Conservation (phyloP, 2,888 invertebrate species). For the Julus scandinavius region DNA sequence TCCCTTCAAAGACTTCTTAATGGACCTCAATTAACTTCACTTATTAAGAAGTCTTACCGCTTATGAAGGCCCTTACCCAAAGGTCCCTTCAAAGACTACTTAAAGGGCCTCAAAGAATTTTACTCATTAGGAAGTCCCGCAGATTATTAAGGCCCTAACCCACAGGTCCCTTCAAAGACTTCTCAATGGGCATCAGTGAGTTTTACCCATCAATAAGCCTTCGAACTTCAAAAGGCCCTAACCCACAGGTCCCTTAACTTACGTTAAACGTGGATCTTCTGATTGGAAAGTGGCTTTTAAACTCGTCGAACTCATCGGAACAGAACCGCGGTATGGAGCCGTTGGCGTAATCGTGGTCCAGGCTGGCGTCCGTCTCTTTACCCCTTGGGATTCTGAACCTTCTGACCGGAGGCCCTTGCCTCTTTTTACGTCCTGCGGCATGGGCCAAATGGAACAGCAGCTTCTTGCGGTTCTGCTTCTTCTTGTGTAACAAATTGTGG, state of each 20-base stretch:
- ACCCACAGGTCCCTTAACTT: not conserved
- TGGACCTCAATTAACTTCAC: too few species aligned
- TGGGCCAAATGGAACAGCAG: slow-evolving; percentile 4
- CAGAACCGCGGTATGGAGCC: not conserved
- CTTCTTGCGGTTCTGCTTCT: not conserved
- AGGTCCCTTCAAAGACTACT: too few species aligned
- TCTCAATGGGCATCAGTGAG: too few species aligned
- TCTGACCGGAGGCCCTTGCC: not conserved
- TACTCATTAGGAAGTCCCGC: too few species aligned
- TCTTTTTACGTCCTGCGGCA: not conserved
- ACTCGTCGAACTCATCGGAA: slow-evolving; percentile 34
- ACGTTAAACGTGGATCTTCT: slow-evolving; percentile 19
- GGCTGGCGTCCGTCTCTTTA: not conserved
- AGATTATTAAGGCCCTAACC: too few species aligned
- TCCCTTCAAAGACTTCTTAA: too few species aligned
- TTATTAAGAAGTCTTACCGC: too few species aligned
- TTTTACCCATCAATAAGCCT: too few species aligned
- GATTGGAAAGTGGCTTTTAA: not conserved
- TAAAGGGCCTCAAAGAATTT: too few species aligned
- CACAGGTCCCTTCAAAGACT: too few species aligned
- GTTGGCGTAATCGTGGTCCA: slow-evolving; percentile 22
- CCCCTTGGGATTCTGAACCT: not conserved
- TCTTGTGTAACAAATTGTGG: not conserved
- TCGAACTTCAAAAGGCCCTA: too few species aligned
- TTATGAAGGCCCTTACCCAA: too few species aligned